Conservation (phyloP, 2,113 vertebrate species). For the Connochaetes taurinus region DNA sequence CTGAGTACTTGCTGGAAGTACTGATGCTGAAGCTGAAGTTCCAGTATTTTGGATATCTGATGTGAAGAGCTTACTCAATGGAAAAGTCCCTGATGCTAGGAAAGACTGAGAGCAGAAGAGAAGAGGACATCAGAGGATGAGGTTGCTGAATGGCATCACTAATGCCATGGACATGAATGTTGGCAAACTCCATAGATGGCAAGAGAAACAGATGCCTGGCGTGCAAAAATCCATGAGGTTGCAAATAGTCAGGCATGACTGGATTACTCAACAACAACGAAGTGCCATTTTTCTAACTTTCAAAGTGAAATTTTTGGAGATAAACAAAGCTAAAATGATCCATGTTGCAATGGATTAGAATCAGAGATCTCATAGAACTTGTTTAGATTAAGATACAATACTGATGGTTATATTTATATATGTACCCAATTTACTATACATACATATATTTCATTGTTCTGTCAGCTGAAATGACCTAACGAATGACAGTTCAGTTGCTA, state of each 20-base stretch:
- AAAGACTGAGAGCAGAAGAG: background rate
- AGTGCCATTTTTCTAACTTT: background rate
- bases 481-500: background rate
- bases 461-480: background rate
- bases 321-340: background rate
- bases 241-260: background rate
- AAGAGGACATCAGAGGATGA: background rate
- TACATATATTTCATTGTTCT: background rate
- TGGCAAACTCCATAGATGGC: background rate
- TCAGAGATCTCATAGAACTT: background rate
- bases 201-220: background rate
- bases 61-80: background rate
- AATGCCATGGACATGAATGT: background rate
- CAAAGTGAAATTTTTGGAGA: background rate
- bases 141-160: background rate
- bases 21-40: background rate
- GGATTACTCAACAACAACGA: background rate
- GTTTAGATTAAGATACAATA: background rate
- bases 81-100: background rate
- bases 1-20: background rate
- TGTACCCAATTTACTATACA: background rate
- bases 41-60: background rate
- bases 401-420: background rate
- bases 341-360: background rate
- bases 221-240: background rate